These are phyloP conservation scores for Trinectes maculatus DNA, from an alignment of 2,113 vertebrate genomes.

Conservation along the genomic window DNA sequence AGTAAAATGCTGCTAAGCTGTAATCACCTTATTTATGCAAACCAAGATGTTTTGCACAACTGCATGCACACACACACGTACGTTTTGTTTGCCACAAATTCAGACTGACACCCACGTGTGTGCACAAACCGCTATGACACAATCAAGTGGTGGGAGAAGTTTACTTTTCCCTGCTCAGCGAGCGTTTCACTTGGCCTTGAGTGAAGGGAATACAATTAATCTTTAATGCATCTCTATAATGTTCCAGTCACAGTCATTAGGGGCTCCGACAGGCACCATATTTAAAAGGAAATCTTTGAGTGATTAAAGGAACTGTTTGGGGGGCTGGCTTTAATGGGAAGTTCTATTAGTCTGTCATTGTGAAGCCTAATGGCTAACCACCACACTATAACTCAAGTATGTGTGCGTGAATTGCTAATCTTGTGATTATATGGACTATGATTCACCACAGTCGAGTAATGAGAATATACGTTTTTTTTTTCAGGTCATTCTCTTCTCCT, in stretches of 20 bases:
- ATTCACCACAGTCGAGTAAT: constrained; percentile 57
- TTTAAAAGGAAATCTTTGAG: constrained; percentile 73
- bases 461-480: constrained; percentile 35
- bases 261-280: constrained; percentile 61
- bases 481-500: neutral
- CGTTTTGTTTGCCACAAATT: neutral
- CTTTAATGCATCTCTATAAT: constrained; percentile 69
- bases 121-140: constrained; percentile 29
- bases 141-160: constrained; percentile 20
- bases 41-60: constrained; percentile 4
- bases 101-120: neutral
- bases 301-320: constrained; percentile 76
- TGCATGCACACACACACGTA: neutral
- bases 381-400: constrained; percentile 59
- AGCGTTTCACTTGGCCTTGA: constrained; percentile 24
- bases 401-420: constrained; percentile 45
- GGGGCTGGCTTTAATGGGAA: constrained; percentile 62
- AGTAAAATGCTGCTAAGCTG: neutral
- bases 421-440: constrained; percentile 57
- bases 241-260: constrained; percentile 72
- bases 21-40: constrained; percentile 14
- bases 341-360: constrained; percentile 62
- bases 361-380: constrained; percentile 56
- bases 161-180: constrained; percentile 26
- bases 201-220: constrained; percentile 45